Percentiles rank a stretch among this genome's conserved stretches.
Conservation (phyloP, 2,888 invertebrate species). For the Altica lythri region DNA sequence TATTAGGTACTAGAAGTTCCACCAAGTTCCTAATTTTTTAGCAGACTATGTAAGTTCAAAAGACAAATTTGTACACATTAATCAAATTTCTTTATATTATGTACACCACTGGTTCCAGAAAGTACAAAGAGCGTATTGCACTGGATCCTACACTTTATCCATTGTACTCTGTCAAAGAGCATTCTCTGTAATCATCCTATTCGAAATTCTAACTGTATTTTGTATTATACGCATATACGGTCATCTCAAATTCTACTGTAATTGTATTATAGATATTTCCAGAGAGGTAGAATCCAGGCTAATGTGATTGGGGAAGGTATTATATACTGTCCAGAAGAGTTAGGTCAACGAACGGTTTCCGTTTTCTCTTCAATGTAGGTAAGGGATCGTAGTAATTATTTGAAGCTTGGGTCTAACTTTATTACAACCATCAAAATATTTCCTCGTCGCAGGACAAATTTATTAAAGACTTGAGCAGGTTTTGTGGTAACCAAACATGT, state of each 20-base stretch:
- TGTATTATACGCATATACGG: constrained; percentile 26
- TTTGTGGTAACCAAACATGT: no score
- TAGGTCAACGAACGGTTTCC: constrained; percentile 14
- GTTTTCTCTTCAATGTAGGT: constrained; percentile 1
- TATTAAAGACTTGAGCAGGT: no score
- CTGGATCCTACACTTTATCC: no score
- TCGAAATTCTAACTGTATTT: constrained; percentile 41
- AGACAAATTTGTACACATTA: no score
- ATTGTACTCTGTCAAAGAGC: constrained; percentile 29
- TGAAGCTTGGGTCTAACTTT: constrained; percentile 23
- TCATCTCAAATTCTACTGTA: constrained; percentile 23
- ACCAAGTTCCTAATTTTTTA: no score
- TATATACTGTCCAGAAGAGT: constrained; percentile 25
- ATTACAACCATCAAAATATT: constrained; percentile 18
- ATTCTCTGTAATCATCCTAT: constrained; percentile 37
- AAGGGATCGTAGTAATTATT: constrained; percentile 21
- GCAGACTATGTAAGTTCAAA: no score
- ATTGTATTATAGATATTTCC: constrained; percentile 32
- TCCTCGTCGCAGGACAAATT: constrained; percentile 14
- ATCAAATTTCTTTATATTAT: no score
- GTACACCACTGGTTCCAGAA: no score
- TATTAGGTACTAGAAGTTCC: no score
- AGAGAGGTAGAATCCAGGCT: constrained; percentile 20
- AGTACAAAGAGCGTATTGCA: no score
- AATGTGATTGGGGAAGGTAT: constrained; percentile 28